phyloP scores from a whole-genome alignment of 1,140 invertebrate species.

The Drosophila persimilis region DNA sequence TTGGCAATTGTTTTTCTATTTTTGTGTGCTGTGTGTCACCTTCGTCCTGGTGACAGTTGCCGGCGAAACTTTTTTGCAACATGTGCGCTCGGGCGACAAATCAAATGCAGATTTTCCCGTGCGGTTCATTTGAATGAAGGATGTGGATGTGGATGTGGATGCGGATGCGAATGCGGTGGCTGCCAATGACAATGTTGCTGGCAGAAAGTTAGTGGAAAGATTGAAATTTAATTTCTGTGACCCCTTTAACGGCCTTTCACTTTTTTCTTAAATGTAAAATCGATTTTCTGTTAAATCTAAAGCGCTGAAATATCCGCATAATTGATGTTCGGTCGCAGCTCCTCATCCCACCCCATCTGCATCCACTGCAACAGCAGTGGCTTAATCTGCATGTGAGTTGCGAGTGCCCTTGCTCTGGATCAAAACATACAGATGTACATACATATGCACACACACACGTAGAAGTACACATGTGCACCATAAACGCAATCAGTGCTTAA shows the following conservation, averaged over 20 bases:
- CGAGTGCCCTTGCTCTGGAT: constrained; percentile 30
- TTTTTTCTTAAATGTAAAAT: constrained; percentile 37
- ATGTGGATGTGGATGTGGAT: constrained; percentile 25
- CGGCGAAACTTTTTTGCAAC: constrained; percentile 60
- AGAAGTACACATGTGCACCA: constrained; percentile 23
- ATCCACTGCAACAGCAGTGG: constrained; percentile 12
- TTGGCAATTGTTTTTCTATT: constrained; percentile 80
- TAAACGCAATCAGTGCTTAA: constrained; percentile 78
- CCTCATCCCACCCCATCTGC: not conserved
- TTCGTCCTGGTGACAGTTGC: constrained; percentile 49
- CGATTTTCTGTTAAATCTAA: constrained; percentile 46
- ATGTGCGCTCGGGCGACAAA: constrained; percentile 56
- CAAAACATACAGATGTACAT: constrained; percentile 15
- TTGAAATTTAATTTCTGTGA: constrained; percentile 39
- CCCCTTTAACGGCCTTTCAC: constrained; percentile 30
- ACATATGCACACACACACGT: constrained; percentile 1
- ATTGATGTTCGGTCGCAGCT: constrained; percentile 26
- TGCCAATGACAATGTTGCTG: not conserved
- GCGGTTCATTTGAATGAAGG: constrained; percentile 61
- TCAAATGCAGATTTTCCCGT: constrained; percentile 66
- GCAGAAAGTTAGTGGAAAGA: constrained; percentile 17
- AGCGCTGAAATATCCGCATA: constrained; percentile 26
- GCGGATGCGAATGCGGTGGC: constrained; percentile 13
- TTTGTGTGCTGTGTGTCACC: constrained; percentile 44
- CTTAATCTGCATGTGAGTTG: constrained; percentile 54